Base-by-base conservation (phyloP, 2,888 invertebrate genomes). In the Fragum sueziense region DNA sequence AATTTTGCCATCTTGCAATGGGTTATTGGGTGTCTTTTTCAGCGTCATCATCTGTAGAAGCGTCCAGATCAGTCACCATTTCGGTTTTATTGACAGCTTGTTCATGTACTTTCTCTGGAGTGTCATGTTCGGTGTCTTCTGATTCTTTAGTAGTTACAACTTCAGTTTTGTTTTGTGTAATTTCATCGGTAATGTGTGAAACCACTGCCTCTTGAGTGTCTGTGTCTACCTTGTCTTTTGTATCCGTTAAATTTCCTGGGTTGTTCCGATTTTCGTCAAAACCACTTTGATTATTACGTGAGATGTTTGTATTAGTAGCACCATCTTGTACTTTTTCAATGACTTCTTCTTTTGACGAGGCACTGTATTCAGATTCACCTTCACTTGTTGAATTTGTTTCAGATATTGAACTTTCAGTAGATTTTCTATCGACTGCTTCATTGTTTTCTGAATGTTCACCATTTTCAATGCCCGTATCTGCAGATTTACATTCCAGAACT, bases 31-130 rank as follows among this genome's bases (percentile, higher is more conserved):
- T n/a, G n/a, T n/a, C n/a, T n/a, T 57, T 29, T 57, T 57, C n/a
- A n/a, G 22, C n/a, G 6, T 61, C 61, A 20, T 61, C 61, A 33
- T 61, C 61, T 17, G 61, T 29, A 17, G 33, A 2, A 33, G 7
- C n/a, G 33, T 61, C 61, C 14, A 61, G 31, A 61, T 61, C 61
- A 9, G 61, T 61, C 14, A 61, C 33, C 61, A 61, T 61, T 17
- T 61, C 61, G n/a, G 17, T 14, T 47, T 47, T 4, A 20, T 33
- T 27, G 1, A 17, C 31, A 2, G 1, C 11, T 29, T 0, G 4
- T 25, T 29, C 14, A 25, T 29, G 7, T 29, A 1, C 29, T 9
- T 27, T 17, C 11, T 3, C 31, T 29, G 59, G 9, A 59, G 17
- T 17, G 29, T 4, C 59, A 59, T 29, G 17, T 29, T 29, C 29